These are phyloP conservation scores for Ceyx margarethae DNA, from an alignment of 2,113 vertebrate genomes.

Conservation along the genomic window DNA sequence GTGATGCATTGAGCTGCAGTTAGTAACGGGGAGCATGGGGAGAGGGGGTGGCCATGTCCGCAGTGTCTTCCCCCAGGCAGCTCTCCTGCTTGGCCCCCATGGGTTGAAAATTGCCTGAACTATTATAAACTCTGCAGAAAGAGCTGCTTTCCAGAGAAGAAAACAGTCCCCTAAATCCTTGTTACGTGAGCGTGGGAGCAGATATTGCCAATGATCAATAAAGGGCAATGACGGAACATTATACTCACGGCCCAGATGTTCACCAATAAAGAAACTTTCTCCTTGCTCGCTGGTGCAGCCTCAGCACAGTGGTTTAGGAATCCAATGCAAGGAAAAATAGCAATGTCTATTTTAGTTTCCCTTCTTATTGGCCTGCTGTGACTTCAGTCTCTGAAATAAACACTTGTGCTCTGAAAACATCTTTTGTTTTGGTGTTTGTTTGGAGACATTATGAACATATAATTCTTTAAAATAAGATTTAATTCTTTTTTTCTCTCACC, in stretches of 20 bases:
- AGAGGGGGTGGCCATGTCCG: neutral
- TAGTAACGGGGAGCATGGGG: neutral
- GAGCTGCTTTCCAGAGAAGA: neutral
- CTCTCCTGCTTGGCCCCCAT: neutral
- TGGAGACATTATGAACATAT: neutral
- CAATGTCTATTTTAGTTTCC: neutral
- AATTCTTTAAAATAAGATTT: neutral
- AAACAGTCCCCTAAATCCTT: neutral
- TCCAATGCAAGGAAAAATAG: neutral
- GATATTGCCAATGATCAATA: neutral
- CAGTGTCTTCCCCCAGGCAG: neutral
- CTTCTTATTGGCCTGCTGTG: neutral
- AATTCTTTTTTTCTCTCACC: neutral
- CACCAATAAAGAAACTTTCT: neutral
- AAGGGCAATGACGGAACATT: accelerated
- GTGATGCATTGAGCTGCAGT: neutral
- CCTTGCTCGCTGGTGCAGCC: neutral
- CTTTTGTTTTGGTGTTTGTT: neutral
- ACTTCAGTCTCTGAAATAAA: neutral
- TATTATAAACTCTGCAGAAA: neutral
- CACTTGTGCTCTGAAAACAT: neutral
- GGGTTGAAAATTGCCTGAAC: neutral
- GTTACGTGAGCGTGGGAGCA: accelerated
- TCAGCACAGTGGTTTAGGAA: neutral
- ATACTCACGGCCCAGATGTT: neutral